Base-by-base conservation (phyloP, 2,888 invertebrate species). In the Neoitamus cyanurus region DNA sequence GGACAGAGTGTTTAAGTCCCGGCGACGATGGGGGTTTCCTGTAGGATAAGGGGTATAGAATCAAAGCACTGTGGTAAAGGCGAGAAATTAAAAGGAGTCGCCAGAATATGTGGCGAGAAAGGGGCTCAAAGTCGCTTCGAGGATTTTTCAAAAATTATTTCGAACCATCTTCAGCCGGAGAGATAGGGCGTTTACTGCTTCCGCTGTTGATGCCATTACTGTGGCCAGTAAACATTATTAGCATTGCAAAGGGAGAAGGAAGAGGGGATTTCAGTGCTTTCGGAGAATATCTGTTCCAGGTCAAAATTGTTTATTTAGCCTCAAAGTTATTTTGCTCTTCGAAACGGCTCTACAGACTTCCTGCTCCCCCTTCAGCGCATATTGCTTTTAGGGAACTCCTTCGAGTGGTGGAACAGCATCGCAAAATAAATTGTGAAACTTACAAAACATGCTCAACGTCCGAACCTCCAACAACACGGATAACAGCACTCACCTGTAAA, bases 1-100 rank as follows among this genome's bases (percentile, higher is more conserved):
- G 42, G 42, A 75, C 42, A 75, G 6, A 75, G 75, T 75, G 42
- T 75, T 75, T 75, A 75, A 75, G 75, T 20, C 15, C 7, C 3
- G 28, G 42, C 75, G 42, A 37, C 11, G 11, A 73, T 36, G 25
- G 25, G 36, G 42, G 20, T 20, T 20, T 28, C 75, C 9, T 42
- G 4, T 75, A 20, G 37, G 37, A 73, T 42, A n/a, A 42, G n/a
- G 42, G 5, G 13, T n/a, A n/a, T n/a, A 15, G n/a, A 42, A 42
- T 42, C 42, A 42, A n/a, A 42, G 42, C 1, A 15, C 0, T 1
- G 4, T n/a, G 13, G n/a, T 4, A 42, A n/a, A 42, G n/a, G 42
- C 42, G 4, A 42, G 42, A 58, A 58, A 58, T 58, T 58, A 58
- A 58, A 58, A 58, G 6, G 9, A 25, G 25, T 58, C 20, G 58